These are phyloP conservation scores for Tor tambroides DNA, from an alignment of 2,113 vertebrate species.

Conservation along the genomic window DNA sequence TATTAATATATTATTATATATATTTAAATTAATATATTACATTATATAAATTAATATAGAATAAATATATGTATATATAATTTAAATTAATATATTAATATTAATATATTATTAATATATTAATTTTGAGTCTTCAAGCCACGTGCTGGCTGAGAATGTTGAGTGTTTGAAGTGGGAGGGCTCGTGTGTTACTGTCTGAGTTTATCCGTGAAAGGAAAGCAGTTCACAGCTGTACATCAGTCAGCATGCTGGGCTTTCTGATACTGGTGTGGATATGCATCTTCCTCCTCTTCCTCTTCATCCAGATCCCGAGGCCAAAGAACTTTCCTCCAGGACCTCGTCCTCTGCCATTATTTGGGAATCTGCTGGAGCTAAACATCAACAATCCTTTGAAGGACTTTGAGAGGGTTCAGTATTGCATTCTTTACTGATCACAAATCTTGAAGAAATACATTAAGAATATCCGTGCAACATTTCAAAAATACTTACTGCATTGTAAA, in stretches of 20 bases:
- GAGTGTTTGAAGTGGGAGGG: conserved; percentile 14
- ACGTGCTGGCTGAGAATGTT: not conserved
- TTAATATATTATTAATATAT: conserved; percentile 1
- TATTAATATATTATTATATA: too few species aligned
- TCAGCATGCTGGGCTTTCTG: conserved; percentile 64
- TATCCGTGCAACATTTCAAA: not conserved
- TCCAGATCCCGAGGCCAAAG: conserved; percentile 65
- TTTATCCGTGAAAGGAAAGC: not conserved
- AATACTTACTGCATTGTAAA: not conserved
- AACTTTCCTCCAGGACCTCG: conserved; percentile 77
- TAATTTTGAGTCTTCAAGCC: not conserved
- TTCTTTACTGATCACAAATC: not conserved
- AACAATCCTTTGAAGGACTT: conserved; percentile 71
- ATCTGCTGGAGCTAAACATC: conserved; percentile 66
- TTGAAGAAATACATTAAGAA: not conserved
- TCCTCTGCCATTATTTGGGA: conserved; percentile 70
- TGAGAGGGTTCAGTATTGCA: conserved; percentile 64
- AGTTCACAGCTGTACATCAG: not conserved
- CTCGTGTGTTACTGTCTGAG: not conserved
- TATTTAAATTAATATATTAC: too few species aligned
- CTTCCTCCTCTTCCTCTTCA: conserved; percentile 59
- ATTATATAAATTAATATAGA: too few species aligned
- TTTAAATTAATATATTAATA: too few species aligned
- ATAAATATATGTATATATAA: too few species aligned
- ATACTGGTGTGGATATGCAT: conserved; percentile 64